Evolutionary conservation across 2,888 invertebrate species (phyloP).

Genomic region (Neoascia interrupta): DNA sequence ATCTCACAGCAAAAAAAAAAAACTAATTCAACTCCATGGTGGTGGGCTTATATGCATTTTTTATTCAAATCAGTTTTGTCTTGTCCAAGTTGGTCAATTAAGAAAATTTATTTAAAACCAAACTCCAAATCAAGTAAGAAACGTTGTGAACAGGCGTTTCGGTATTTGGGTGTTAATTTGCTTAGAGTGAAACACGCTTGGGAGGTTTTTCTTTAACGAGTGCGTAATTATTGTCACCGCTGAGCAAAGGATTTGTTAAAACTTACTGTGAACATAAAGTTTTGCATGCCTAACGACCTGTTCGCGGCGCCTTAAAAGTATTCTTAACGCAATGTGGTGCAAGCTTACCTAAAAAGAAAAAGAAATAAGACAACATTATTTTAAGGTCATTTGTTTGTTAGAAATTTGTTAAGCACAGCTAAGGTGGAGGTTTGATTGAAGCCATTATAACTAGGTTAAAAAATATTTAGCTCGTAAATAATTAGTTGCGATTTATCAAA

Average conservation of each 20-base stretch:
- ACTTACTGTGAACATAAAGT: constrained; percentile 20
- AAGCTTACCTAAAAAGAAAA: constrained; percentile 57
- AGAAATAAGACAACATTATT: no score
- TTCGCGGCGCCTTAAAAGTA: constrained; percentile 34
- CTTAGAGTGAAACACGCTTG: constrained; percentile 18
- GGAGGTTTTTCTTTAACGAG: constrained; percentile 30
- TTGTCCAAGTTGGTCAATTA: constrained; percentile 52
- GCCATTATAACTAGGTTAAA: no score
- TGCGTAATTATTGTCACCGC: constrained; percentile 50
- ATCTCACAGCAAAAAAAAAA: constrained; percentile 5
- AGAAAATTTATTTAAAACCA: constrained; percentile 65
- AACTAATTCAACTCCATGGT: not conserved
- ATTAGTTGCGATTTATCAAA: no score
- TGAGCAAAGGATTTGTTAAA: constrained; percentile 35
- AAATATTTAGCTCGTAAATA: no score
- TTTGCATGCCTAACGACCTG: constrained; percentile 10
- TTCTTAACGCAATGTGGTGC: constrained; percentile 46
- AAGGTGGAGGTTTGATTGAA: no score
- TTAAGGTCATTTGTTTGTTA: no score
- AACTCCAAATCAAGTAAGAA: constrained; percentile 54
- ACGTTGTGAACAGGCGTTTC: constrained; percentile 29
- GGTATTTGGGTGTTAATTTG: constrained; percentile 60
- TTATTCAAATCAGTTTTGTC: constrained; percentile 62
- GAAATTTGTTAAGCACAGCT: no score
- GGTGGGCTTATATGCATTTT: constrained; percentile 25